These are phyloP conservation scores for Andrena trimmerana DNA, from an alignment of 2,888 invertebrate genomes.

Conservation along the genomic window DNA sequence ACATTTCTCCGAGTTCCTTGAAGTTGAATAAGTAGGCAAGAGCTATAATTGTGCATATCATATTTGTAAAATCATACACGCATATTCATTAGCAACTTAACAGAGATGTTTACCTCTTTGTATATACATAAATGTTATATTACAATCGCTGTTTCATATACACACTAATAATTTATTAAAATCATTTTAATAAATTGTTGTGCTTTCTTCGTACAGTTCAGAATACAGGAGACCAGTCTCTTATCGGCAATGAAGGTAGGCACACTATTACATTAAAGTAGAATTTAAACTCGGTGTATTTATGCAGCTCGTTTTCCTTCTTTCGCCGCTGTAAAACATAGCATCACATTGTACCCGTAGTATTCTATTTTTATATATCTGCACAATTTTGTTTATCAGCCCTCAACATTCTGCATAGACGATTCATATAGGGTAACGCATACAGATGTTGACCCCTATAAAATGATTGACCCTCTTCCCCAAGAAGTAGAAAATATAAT, in stretches of 20 bases:
- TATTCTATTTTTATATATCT: constrained; percentile 6
- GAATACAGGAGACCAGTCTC: constrained; percentile 86
- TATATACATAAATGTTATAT: neutral
- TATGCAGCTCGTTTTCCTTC: constrained; percentile 25
- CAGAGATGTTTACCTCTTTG: neutral
- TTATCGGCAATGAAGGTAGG: constrained; percentile 88
- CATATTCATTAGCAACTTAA: neutral
- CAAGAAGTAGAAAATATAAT: too few relatives aligned
- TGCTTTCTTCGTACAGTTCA: constrained; percentile 85
- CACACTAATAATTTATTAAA: neutral
- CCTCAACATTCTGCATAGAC: neutral
- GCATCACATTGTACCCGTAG: constrained; percentile 11
- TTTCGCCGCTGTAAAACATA: constrained; percentile 24
- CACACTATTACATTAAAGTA: constrained; percentile 74
- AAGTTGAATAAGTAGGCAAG: neutral
- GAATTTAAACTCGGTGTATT: constrained; percentile 44
- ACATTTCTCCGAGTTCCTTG: neutral
- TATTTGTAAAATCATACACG: neutral
- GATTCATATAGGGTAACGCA: neutral
- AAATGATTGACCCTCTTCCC: too few relatives aligned
- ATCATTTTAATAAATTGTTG: constrained; percentile 52
- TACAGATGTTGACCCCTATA: too few relatives aligned
- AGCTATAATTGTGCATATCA: neutral
- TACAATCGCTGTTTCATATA: neutral
- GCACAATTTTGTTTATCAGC: constrained; percentile 18